A percentile compares a stretch with the other conserved stretches of the same genome.
Conservation (phyloP, 2,888 invertebrate species). For the Schrankia costaestrigalis region DNA sequence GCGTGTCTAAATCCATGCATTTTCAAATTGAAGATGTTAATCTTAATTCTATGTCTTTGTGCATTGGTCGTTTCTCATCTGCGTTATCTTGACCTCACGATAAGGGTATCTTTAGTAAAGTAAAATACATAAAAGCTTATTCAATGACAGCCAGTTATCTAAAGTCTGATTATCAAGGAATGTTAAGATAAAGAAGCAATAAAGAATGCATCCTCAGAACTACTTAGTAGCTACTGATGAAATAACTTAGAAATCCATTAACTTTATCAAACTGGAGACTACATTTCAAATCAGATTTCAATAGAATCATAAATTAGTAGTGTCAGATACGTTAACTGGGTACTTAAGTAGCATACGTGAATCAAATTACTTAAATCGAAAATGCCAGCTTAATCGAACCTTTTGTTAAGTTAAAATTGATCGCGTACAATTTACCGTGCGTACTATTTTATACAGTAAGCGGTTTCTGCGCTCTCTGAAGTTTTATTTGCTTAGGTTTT, state of each 20-base stretch:
- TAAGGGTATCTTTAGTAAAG: neutral
- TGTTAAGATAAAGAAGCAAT: conserved; percentile 14
- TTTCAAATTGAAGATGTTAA: no score
- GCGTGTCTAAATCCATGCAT: no score
- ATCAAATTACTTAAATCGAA: conserved; percentile 42
- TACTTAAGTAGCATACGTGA: conserved; percentile 34
- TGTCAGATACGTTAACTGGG: conserved; percentile 40
- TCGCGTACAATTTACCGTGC: conserved; percentile 21
- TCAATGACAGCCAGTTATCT: neutral
- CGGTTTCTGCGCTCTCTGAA: conserved; percentile 1
- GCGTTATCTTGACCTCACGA: no score
- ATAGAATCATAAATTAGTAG: conserved; percentile 48
- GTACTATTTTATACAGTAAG: conserved; percentile 8
- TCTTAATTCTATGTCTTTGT: no score
- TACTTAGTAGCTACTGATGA: conserved; percentile 22
- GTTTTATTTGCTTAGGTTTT: no score
- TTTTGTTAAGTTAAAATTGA: conserved; percentile 43
- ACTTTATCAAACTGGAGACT: conserved; percentile 30
- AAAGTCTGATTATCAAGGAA: conserved; percentile 16
- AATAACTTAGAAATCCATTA: conserved; percentile 27
- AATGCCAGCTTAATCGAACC: conserved; percentile 41
- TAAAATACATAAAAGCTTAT: conserved; percentile 5
- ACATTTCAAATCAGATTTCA: conserved; percentile 46
- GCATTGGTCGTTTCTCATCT: no score
- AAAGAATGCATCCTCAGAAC: conserved; percentile 22